These are phyloP conservation scores for Tympanuchus pallidicinctus DNA, from an alignment of 2,113 vertebrate genomes.

Conservation along the genomic window DNA sequence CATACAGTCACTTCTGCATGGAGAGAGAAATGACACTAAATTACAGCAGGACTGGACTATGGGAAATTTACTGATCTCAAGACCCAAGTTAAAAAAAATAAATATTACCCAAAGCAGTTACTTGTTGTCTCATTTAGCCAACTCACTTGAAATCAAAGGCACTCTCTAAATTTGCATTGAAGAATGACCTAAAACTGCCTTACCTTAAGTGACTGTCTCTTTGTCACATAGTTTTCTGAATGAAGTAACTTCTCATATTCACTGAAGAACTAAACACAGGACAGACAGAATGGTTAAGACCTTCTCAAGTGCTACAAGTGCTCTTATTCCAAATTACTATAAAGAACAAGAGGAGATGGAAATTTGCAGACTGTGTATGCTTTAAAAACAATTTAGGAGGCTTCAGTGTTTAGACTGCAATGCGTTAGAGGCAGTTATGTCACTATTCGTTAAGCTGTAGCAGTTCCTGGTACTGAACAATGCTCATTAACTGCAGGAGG, in stretches of 20 bases:
- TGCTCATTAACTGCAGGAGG: background rate
- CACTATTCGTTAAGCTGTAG: background rate
- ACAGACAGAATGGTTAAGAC: conserved; percentile 27
- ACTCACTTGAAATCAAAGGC: background rate
- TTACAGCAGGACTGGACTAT: background rate
- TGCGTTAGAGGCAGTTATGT: background rate
- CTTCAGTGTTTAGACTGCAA: background rate
- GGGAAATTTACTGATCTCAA: background rate
- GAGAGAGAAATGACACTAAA: background rate
- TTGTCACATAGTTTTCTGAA: conserved; percentile 90
- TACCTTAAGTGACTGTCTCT: conserved; percentile 90
- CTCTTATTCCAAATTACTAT: background rate
- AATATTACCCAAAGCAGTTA: background rate
- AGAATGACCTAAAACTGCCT: background rate
- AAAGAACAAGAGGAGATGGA: background rate
- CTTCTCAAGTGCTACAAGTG: background rate
- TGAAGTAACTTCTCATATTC: conserved; percentile 90
- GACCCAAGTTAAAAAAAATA: background rate
- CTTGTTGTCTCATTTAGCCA: background rate
- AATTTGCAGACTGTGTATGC: rapidly evolving
- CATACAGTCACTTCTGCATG: background rate
- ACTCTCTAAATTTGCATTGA: background rate
- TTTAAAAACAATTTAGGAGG: background rate
- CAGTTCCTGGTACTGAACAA: background rate
- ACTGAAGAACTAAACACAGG: conserved; percentile 85